Base-by-base conservation (phyloP, 2,113 vertebrate species). In the Rostratula benghalensis region DNA sequence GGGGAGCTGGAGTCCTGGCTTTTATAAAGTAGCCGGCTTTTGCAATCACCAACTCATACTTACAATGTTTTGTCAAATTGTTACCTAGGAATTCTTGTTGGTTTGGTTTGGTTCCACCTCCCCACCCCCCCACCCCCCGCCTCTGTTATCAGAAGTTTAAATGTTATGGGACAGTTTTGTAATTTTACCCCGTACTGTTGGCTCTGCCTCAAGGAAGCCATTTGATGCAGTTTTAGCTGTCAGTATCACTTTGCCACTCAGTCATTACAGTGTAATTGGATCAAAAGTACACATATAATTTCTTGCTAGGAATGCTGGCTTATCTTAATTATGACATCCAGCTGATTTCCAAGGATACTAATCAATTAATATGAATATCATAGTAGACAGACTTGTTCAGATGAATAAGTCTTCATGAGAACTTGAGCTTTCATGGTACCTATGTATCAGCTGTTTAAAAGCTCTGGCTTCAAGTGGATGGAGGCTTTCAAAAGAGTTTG, bases 291-390 rank as follows among this genome's bases (percentile, higher is more conserved):
- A 0, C 46, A 59, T 84, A 53, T 78, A 83, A 77, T 90, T 95
- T 89, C 69, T 63, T 92, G 41, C 68, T 81, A 78, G 63, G 57
- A 63, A 43, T 45, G 65, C 74, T 95, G 87, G 50, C 75, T 94
- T 46, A 20, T 77, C 85, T 89, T 91, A 95, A 82, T 96, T 92
- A 79, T 74, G 82, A 90, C 56, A 91, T 71, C 77, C 71, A 95
- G 64, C 77, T 92, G 70, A 95, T 92, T 96, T 83, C 83, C 69
- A 61, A 73, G 12, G 64, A 70, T 76, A 22, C 41, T 76, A 65
- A 94, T 71, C 71, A 79, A 75, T 88, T 89, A 79, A 41, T 87
- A 64, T 74, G 35, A 59, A 57, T 22, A 35, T n/a, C 57, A 19
- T 8, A 59, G 45, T 15, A 64, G 75, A 24, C 35, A 93, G 57